phyloP scores from a whole-genome alignment of 1,140 invertebrate genomes.

The Ceratitis capitata region DNA sequence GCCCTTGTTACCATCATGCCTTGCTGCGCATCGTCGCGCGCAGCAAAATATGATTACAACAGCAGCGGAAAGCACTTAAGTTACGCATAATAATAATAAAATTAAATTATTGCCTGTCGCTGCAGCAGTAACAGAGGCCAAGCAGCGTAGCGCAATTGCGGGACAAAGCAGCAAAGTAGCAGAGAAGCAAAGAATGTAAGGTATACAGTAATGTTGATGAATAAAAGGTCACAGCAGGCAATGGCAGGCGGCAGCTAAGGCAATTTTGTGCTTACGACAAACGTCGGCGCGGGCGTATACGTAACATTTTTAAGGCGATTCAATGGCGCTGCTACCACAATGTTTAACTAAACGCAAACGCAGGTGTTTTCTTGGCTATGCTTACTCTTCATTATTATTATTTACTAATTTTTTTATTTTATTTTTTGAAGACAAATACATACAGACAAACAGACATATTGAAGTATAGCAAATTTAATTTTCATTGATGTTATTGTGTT shows the following conservation, averaged over 20 bases:
- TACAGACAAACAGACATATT: background rate
- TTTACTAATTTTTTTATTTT: background rate
- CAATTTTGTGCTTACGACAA: background rate
- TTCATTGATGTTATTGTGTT: background rate
- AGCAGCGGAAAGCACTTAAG: constrained; percentile 36
- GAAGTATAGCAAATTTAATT: background rate
- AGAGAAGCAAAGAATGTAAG: too few relatives aligned
- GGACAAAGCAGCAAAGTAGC: background rate
- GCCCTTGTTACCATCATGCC: background rate
- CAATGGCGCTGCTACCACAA: background rate
- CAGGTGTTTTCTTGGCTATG: too few relatives aligned
- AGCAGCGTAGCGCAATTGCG: background rate
- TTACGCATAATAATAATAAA: constrained; percentile 39
- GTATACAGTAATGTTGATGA: too few relatives aligned
- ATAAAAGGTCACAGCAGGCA: background rate
- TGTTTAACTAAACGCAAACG: background rate
- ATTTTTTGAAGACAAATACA: background rate
- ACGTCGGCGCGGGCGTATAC: background rate
- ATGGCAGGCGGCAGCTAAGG: background rate
- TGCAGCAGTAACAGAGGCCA: background rate
- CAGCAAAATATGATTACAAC: constrained; percentile 35
- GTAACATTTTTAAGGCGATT: background rate
- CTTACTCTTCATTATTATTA: too few relatives aligned
- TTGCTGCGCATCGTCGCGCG: constrained; percentile 9
- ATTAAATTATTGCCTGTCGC: constrained; percentile 25